Base-by-base conservation (phyloP, 2,113 vertebrate genomes). In the Trogon melanurus region DNA sequence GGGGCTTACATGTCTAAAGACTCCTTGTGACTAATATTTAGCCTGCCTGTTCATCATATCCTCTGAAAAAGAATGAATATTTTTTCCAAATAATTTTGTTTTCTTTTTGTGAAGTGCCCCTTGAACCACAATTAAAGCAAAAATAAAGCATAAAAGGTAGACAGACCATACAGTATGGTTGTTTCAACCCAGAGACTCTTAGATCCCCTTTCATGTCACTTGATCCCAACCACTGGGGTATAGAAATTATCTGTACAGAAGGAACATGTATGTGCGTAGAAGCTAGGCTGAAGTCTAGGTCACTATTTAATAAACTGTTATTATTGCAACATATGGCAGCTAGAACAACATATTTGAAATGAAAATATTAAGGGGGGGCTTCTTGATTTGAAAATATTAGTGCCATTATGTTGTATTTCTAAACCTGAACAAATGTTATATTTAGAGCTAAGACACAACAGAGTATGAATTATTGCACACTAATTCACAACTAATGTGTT, bases 401-500 rank as follows among this genome's bases (percentile, higher is more conserved):
- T 97, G 95, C 85, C 93, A 92, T 97, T 97, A 93, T 91, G 91
- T 95, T 97, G 75, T 94, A 97, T 79, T 97, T 97, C 96, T 97
- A 97, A 98, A 97, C 93, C 92, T 94, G 95, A 98, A 96, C 96
- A 97, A 97, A 97, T 97, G 96, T 96, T 97, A 97, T 97, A 97
- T 98, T 98, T 97, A 98, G 96, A 92, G 69, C 54, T 97, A 97
- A 93, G 96, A 96, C 95, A 97, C 96, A 97, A 98, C 94, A 97
- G 97, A 86, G 92, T 92, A 96, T 95, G 95, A 98, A 97, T 98
- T 98, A 97, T 97, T 98, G 95, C 95, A 97, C 97, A 95, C 96
- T 98, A 97, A 97, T 98, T 98, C 97, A 95, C 97, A 91, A 96
- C 91, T 95, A 96, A 97, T 95, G 88, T 97, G 97, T 97, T 96